Evolutionary conservation across 2,113 vertebrate species (phyloP), one percentile per base, ranked within the genome.

Genomic region (Loxodonta africana): DNA sequence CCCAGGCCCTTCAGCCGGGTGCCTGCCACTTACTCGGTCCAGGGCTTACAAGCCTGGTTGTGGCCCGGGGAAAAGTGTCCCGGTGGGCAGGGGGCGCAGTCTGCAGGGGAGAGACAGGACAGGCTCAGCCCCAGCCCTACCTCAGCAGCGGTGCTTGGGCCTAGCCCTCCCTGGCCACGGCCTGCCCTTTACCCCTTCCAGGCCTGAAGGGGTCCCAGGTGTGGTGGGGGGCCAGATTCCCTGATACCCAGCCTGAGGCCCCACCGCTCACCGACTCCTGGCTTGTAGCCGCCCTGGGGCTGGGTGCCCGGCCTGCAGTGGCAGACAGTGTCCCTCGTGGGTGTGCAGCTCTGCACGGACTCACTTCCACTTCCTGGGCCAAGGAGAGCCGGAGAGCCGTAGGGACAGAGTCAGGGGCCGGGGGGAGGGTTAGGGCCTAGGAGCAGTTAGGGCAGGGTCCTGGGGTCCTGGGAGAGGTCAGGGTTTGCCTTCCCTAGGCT

Each of bases 11-110:
- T 53, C 44, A 15, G 26, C 23, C 6, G 25, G 30, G 25, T 11
- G 30, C 11, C 7, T 8, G 26, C 46, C n/a, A 98, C 99, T 17
- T 98, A 99, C 99, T 99, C 97, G 30, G 98, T 98, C 99, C 99
- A 99, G 51, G 98, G 98, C 0, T 1, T 98, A 80, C 99, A 99
- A 5, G 69, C 77, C 18, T 97, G 48, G 14, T 98, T 97, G 23
- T 89, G 28, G 25, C 98, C 98, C 0, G 0, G 25, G 60, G 98
- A 99, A 71, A 98, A 99, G 94, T 91, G 96, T 4, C 98, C 98
- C 3, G 92, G 73, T 12, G 97, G 98, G 78, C 99, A 99, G 0
- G 48, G 97, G 21, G 41, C 94, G 10, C 99, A 99, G 8, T 95
- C 99, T 99, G 96, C 26, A 86, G 88, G 23, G 3, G 37, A 46